Conservation (phyloP, 2,888 invertebrate genomes). For the Carcina quercana region DNA sequence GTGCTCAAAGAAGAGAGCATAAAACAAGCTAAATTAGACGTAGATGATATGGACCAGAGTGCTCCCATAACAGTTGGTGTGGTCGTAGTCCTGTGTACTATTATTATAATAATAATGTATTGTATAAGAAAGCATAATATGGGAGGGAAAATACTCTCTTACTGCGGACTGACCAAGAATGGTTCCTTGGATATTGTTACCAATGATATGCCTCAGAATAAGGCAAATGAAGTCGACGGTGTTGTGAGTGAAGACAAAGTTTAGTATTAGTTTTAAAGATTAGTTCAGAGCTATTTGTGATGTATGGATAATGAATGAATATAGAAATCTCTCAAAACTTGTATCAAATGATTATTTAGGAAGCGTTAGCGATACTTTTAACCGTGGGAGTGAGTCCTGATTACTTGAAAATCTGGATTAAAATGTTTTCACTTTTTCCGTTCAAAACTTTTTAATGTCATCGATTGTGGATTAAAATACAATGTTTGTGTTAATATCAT, state of each 20-base stretch:
- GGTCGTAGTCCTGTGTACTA: constrained; percentile 43
- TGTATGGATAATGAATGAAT: too few relatives aligned
- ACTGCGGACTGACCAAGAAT: constrained; percentile 58
- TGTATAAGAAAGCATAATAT: constrained; percentile 52
- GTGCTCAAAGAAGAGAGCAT: constrained; percentile 43
- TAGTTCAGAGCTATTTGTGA: too few relatives aligned
- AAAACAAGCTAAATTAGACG: constrained; percentile 28
- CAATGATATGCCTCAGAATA: constrained; percentile 44
- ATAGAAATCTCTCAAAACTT: too few relatives aligned
- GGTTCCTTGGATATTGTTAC: constrained; percentile 62
- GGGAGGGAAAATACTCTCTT: constrained; percentile 39
- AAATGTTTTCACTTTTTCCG: too few relatives aligned
- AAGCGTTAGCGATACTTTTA: too few relatives aligned
- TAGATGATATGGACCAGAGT: constrained; percentile 50
- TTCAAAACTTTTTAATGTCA: too few relatives aligned
- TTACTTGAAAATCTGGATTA: too few relatives aligned
- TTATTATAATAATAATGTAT: constrained; percentile 51
- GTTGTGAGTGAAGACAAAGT: constrained; percentile 63
- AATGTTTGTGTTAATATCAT: too few relatives aligned
- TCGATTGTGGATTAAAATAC: too few relatives aligned
- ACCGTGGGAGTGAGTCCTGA: too few relatives aligned
- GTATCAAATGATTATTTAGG: too few relatives aligned
- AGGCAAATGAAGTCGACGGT: constrained; percentile 42
- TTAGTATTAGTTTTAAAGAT: constrained; percentile 20
- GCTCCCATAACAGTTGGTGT: constrained; percentile 56